phyloP scores from a whole-genome alignment of 2,888 invertebrate species.

The Cordylochernes scorpioides region DNA sequence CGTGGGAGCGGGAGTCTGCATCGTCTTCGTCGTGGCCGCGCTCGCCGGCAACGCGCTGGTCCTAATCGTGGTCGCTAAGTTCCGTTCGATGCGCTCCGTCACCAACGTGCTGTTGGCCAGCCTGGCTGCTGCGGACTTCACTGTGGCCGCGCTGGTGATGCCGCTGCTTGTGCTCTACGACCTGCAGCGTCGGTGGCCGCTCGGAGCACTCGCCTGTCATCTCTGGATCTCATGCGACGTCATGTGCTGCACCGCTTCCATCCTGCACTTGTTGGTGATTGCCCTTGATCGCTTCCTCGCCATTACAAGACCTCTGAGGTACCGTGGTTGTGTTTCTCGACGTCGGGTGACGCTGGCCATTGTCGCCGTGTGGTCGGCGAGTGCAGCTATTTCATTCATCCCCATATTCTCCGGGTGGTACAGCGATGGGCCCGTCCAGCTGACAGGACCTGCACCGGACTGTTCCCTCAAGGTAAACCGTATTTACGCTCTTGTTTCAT shows the following conservation, averaged over 20 bases:
- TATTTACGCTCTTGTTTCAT: slow-evolving; percentile 18
- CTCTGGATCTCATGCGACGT: slow-evolving; percentile 20
- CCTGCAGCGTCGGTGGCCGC: slow-evolving; percentile 22
- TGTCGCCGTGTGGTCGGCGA: slow-evolving; percentile 18
- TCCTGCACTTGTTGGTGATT: slow-evolving; percentile 19
- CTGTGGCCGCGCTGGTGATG: slow-evolving; percentile 19
- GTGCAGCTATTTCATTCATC: slow-evolving; percentile 18
- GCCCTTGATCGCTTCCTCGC: slow-evolving; percentile 25
- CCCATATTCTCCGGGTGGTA: slow-evolving; percentile 20
- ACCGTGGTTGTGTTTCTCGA: slow-evolving; percentile 15
- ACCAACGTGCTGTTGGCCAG: slow-evolving; percentile 18
- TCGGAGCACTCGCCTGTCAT: slow-evolving; percentile 18
- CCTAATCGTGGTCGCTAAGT: slow-evolving; percentile 17
- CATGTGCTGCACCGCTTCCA: slow-evolving; percentile 20
- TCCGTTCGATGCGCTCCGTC: slow-evolving; percentile 17
- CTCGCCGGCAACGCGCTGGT: slow-evolving; percentile 18
- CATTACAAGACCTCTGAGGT: slow-evolving; percentile 18
- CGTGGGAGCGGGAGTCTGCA: slow-evolving; percentile 9
- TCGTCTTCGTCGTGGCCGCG: slow-evolving; percentile 16
- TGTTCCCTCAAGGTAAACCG: slow-evolving; percentile 14
- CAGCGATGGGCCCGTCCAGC: slow-evolving; percentile 15
- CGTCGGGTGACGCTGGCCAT: slow-evolving; percentile 15
- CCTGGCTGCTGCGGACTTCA: slow-evolving; percentile 18
- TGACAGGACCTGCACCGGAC: slow-evolving; percentile 1
- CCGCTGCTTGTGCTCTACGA: slow-evolving; percentile 18